Base-by-base conservation (phyloP, 2,888 invertebrate genomes). In the Lasioglossum villosulum region DNA sequence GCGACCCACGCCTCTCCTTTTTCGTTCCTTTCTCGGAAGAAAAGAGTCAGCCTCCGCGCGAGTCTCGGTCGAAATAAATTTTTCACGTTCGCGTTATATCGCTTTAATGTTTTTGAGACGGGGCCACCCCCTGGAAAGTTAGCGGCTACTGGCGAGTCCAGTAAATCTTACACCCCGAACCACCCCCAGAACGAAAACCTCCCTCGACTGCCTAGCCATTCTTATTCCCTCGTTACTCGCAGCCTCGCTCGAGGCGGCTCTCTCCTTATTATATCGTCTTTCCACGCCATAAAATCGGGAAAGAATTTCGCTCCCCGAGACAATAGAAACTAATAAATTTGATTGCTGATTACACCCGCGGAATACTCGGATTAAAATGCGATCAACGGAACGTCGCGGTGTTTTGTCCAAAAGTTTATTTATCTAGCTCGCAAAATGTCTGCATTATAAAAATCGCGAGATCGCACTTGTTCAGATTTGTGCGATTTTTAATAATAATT, bases 321-420 rank as follows among this genome's bases (percentile, higher is more conserved):
- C 95, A 95, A 95, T 95, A 95, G 95, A 95, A 95, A 94, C 95
- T 94, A 95, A 95, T 95, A 95, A 95, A 95, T 95, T 95, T 95
- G 94, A 95, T 95, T 95, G 94, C 94, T 94, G 95, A 95, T 95
- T 95, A 94, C 93, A 88, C 88, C 90, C 91, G 91, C 91, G 91
- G 91, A 91, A 90, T 92, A 89, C 86, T 75, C 59, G 81, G 81
- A 82, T 75, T 83, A 78, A 82, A 75, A 80, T 86, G 75, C 52
- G 72, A 12, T 56, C 56, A n/a, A 56, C n/a, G 56, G 56, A 56
- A 12, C n/a, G 12, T 12, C n/a, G 56, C 56, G 4, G n/a, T 56
- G 12, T 56, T 56, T 56, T n/a, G n/a, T n/a, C 2, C n/a, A 0
- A 56, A n/a, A 56, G 56, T 56, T 56, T 56, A 56, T 56, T 56